phyloP scores from a whole-genome alignment of 30 jellyfish, hydroid and myxozoan species.

The Haliclystus octoradiatus region DNA sequence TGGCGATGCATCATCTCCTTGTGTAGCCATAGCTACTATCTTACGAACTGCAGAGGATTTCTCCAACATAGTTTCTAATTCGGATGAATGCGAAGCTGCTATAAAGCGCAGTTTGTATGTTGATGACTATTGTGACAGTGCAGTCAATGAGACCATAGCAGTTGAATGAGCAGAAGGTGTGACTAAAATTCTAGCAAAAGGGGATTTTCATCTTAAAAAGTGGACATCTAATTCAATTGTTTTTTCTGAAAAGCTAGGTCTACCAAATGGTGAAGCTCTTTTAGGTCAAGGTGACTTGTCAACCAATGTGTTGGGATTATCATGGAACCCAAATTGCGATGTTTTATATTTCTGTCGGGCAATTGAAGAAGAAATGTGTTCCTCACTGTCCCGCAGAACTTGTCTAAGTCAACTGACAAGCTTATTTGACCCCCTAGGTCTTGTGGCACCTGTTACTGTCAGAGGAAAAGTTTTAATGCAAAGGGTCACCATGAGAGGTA shows the following conservation, averaged over 20 bases:
- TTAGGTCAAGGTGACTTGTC: too few relatives aligned
- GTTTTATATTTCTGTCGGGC: too few relatives aligned
- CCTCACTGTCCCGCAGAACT: too few relatives aligned
- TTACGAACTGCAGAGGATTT: not conserved
- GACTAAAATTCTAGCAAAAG: not conserved
- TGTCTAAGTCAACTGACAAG: too few relatives aligned
- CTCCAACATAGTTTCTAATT: not conserved
- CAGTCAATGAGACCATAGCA: not conserved
- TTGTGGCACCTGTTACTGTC: slow-evolving; percentile 28
- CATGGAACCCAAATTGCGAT: too few relatives aligned
- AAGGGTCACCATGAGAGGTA: slow-evolving; percentile 29
- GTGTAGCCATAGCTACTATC: not conserved
- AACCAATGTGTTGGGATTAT: too few relatives aligned
- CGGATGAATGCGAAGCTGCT: not conserved
- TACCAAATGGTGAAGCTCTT: too few relatives aligned
- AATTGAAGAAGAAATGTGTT: too few relatives aligned
- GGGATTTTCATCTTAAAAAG: not conserved
- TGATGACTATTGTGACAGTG: not conserved
- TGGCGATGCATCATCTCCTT: not conserved
- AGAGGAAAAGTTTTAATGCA: slow-evolving; percentile 12
- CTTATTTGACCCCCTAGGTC: slow-evolving; percentile 38
- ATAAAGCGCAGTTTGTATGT: not conserved
- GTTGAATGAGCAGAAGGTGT: not conserved
- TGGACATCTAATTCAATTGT: not conserved
- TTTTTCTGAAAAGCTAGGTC: not conserved